These are phyloP conservation scores for Thera obeliscata DNA, from an alignment of 2,888 invertebrate species.

Conservation along the genomic window DNA sequence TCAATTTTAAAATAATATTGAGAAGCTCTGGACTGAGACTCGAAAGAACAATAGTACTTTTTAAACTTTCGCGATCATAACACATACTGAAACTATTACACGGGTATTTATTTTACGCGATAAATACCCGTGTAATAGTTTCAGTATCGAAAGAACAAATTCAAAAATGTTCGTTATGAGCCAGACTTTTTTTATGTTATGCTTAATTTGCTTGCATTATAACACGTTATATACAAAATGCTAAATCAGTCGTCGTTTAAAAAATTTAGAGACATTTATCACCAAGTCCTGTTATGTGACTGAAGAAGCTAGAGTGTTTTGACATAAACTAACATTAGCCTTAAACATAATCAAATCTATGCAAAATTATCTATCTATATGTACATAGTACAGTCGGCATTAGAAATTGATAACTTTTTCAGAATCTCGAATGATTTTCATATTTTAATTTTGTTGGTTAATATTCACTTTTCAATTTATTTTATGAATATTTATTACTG, in stretches of 20 bases:
- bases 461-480: too few species aligned
- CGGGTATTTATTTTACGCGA: too few species aligned
- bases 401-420: too few species aligned
- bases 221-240: constrained; percentile 66
- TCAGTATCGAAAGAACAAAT: neutral
- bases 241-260: constrained; percentile 59
- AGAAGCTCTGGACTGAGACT: neutral
- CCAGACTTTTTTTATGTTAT: neutral
- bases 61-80: too few species aligned
- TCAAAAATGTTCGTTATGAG: neutral
- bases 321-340: neutral
- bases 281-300: constrained; percentile 5
- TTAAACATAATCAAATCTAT: neutral
- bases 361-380: too few species aligned
- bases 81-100: too few species aligned
- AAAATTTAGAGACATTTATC: neutral
- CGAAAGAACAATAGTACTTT: neutral
- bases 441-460: too few species aligned
- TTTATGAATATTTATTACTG: too few species aligned
- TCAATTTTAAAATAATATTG: neutral
- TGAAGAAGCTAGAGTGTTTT: neutral
- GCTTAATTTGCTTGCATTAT: constrained; percentile 29
- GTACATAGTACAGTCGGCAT: too few species aligned
- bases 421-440: too few species aligned
- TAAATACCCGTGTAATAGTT: too few species aligned